Base-by-base conservation (phyloP, 2,888 invertebrate genomes). In the Lasiommata megera region DNA sequence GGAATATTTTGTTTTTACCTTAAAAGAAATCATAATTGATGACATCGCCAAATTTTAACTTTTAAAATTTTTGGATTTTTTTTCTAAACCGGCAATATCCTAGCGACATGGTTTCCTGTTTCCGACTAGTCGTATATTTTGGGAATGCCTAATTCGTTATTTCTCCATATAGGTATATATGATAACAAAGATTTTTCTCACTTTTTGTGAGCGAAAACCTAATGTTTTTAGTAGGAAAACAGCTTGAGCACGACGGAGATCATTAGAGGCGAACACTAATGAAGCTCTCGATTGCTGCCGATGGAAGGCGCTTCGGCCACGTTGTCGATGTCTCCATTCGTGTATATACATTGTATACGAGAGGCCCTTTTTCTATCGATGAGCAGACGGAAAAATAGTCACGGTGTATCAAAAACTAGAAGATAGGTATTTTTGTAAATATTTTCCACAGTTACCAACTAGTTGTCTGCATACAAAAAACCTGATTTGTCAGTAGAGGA, bases 211-310 rank as follows among this genome's bases (percentile, higher is more conserved):
- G 31, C 11, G 9, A 31, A 46, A 31, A 14, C 28, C 53, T 29
- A 44, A 53, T 43, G 53, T 54, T 46, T 41, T 36, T 51, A 38
- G 51, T 48, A 37, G 46, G 46, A 55, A 54, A 60, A 58, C 53
- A 53, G 55, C 63, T 63, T 61, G 63, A 62, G 54, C 64, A 63
- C 61, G 68, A 61, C 69, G 60, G 69, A 69, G 74, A 82, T 88
- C 87, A 87, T 88, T 85, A 88, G 77, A 75, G 78, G 74, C 76
- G 75, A 78, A 77, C 82, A 77, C 84, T 88, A 88, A 89, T 82
- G 85, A 88, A 82, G 78, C 80, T 69, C 82, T 82, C 80, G 77
- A 81, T 80, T 65, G 66, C 71, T 65, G 67, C 70, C 74, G 77
- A 83, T 82, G 59, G 69, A 62, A 65, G 63, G 51, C 56, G 58